A percentile compares a stretch with the other conserved stretches of the same genome.
These are phyloP conservation scores for Augiades crinisus DNA, from an alignment of 2,888 invertebrate genomes.

Conservation along the genomic window DNA sequence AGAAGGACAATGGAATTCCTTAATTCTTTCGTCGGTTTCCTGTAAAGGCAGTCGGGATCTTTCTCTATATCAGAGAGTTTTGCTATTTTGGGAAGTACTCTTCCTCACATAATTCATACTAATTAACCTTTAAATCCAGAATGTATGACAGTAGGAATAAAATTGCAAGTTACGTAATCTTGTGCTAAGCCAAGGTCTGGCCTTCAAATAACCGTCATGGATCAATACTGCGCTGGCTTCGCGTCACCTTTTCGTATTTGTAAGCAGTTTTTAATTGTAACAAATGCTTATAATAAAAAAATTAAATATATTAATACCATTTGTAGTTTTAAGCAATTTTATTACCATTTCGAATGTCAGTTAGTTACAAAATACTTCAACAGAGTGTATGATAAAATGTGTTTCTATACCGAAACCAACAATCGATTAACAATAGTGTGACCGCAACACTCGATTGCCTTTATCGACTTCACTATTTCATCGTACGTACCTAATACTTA, in stretches of 20 bases:
- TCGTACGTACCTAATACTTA: background rate
- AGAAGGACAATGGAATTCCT: too few species aligned
- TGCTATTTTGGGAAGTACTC: too few species aligned
- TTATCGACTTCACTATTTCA: background rate
- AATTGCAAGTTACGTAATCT: slow-evolving; percentile 12
- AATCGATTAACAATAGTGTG: background rate
- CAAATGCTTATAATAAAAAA: background rate
- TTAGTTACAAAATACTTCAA: too few species aligned
- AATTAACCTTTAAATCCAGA: too few species aligned
- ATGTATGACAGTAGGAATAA: background rate
- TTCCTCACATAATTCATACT: too few species aligned
- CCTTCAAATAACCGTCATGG: slow-evolving; percentile 23
- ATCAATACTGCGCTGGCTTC: slow-evolving; percentile 23
- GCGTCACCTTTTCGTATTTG: slow-evolving; percentile 14
- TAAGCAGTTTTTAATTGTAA: slow-evolving; percentile 1
- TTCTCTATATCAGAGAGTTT: too few species aligned
- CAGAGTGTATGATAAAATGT: too few species aligned
- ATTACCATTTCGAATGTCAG: too few species aligned
- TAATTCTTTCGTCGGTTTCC: too few species aligned
- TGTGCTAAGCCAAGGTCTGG: slow-evolving; percentile 17
- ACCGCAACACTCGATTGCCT: background rate
- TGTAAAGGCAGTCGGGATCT: too few species aligned
- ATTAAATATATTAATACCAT: background rate
- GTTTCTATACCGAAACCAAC: too few species aligned
- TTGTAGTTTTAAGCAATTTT: too few species aligned